A percentile compares a stretch with the other conserved stretches of the same genome.
Evolutionary conservation across 2,888 invertebrate species (phyloP).

Genomic region (Omphaloscelis lunosa): DNA sequence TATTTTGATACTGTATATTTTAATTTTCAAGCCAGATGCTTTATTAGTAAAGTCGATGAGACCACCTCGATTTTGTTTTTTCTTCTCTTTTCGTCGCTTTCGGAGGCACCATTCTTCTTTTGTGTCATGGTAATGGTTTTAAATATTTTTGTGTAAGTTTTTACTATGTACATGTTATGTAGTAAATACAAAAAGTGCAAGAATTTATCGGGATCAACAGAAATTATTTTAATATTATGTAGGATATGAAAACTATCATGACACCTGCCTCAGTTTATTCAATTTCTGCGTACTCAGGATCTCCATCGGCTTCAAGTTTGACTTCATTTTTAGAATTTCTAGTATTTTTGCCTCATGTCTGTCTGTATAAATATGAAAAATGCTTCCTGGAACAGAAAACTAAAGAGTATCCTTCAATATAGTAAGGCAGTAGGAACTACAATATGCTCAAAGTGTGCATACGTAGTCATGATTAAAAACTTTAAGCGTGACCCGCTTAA

Average conservation of each 20-base stretch:
- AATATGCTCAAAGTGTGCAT: not conserved
- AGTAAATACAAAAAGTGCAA: no score
- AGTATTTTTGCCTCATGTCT: not conserved
- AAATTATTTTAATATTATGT: not conserved
- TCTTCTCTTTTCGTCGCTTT: not conserved
- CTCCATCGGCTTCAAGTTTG: not conserved
- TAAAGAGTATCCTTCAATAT: not conserved
- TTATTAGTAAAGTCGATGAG: no score
- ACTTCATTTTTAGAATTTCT: not conserved
- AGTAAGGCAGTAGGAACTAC: not conserved
- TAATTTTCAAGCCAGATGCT: not conserved
- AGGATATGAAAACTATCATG: not conserved
- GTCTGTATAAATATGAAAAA: not conserved
- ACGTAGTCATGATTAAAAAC: not conserved
- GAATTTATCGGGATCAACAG: no score
- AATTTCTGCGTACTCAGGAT: not conserved
- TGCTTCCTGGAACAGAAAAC: not conserved
- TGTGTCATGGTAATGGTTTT: not conserved
- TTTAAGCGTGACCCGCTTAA: no score
- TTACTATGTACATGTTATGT: no score
- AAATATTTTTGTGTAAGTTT: no score
- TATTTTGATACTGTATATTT: constrained; percentile 12
- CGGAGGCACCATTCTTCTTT: no score
- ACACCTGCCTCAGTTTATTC: not conserved
- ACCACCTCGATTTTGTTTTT: not conserved